A percentile compares a stretch with the other conserved stretches of the same genome.
These are phyloP conservation scores for Pomatostomus ruficeps DNA, from an alignment of 2,113 vertebrate species.

Conservation along the genomic window DNA sequence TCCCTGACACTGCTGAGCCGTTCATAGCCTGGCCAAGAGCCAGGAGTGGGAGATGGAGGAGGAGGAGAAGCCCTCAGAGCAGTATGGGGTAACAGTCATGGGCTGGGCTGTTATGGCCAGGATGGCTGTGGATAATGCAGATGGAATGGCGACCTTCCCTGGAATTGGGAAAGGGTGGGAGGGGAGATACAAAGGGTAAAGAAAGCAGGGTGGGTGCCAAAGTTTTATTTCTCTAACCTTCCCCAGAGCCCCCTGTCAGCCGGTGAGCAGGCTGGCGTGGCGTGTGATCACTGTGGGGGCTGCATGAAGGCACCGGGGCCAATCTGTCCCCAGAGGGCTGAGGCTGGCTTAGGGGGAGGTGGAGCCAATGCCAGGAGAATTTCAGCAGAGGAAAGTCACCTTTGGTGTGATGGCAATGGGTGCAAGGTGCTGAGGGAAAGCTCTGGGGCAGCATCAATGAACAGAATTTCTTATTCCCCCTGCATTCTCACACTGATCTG, in stretches of 20 bases:
- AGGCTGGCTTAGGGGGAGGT: background rate
- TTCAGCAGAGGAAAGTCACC: background rate
- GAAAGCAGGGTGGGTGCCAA: background rate
- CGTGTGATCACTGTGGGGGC: background rate
- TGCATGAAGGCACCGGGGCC: background rate
- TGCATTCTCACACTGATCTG: background rate
- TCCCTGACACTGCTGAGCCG: background rate
- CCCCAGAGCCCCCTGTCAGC: background rate
- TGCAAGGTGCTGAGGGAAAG: background rate
- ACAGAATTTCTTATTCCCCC: background rate
- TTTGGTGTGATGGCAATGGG: background rate
- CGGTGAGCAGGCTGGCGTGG: accelerated
- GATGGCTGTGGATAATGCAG: background rate
- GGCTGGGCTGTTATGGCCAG: background rate
- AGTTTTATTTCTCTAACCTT: background rate
- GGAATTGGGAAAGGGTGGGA: background rate
- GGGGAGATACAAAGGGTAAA: background rate
- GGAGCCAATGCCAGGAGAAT: background rate
- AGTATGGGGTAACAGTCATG: accelerated
- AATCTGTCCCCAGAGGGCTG: background rate
- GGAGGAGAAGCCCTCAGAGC: background rate
- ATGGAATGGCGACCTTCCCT: background rate
- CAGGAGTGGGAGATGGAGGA: background rate
- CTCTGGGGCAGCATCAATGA: background rate
- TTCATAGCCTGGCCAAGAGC: background rate